These are phyloP conservation scores for Magallana nippona DNA, from an alignment of 2,888 invertebrate genomes.

Conservation along the genomic window DNA sequence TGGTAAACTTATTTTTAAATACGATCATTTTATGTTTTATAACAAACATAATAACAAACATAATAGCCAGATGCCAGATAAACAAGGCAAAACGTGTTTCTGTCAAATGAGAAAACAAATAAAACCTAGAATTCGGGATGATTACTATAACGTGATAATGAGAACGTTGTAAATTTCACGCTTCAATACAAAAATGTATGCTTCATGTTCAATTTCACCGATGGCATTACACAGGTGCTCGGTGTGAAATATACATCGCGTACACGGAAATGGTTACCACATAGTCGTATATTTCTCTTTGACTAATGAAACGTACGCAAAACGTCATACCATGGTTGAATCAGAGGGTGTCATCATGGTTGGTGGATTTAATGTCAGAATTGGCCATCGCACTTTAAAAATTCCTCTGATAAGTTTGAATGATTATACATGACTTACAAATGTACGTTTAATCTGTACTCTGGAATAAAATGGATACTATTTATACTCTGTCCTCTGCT, in stretches of 20 bases:
- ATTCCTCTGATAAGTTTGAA: neutral
- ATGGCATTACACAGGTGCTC: neutral
- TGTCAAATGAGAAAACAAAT: neutral
- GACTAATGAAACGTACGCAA: neutral
- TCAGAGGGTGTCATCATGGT: too few relatives aligned
- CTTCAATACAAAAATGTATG: neutral
- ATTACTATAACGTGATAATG: neutral
- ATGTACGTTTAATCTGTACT: too few relatives aligned
- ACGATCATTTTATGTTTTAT: too few relatives aligned
- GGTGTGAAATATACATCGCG: neutral
- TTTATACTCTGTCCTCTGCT: too few relatives aligned
- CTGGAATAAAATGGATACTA: too few relatives aligned
- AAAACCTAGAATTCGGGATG: neutral
- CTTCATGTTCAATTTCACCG: neutral
- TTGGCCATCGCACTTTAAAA: neutral
- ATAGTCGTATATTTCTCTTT: neutral
- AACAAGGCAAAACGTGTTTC: too few relatives aligned
- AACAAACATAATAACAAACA: too few relatives aligned
- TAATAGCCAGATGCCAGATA: too few relatives aligned
- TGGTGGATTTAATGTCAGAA: neutral
- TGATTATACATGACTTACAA: too few relatives aligned
- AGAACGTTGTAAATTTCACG: neutral
- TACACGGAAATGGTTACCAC: constrained; percentile 1
- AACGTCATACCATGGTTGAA: neutral
- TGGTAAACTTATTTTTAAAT: too few relatives aligned